Conservation (phyloP, 1,140 invertebrate species). For the Solenopsis invicta region DNA sequence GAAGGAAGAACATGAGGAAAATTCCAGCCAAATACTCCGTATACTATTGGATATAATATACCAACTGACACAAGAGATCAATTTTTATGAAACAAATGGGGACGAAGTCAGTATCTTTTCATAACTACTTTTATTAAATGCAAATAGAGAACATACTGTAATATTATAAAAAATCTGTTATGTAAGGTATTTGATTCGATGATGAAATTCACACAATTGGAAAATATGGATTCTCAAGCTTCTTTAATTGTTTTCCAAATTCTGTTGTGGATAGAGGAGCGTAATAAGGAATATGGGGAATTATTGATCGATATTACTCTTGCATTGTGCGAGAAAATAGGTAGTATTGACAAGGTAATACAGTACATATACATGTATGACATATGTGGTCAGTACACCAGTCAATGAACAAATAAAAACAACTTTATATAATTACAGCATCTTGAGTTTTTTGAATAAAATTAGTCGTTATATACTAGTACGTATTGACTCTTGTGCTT, state of each 20-base stretch:
- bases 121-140: slow-evolving; percentile 32
- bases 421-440: too few species aligned
- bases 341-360: slow-evolving; percentile 82
- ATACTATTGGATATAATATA: slow-evolving; percentile 84
- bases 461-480: too few species aligned
- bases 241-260: slow-evolving; percentile 78
- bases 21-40: slow-evolving; percentile 81
- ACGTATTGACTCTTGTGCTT: too few species aligned
- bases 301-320: slow-evolving; percentile 83
- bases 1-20: slow-evolving; percentile 77
- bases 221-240: slow-evolving; percentile 75
- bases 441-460: too few species aligned
- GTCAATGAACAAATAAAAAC: too few species aligned
- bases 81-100: slow-evolving; percentile 76
- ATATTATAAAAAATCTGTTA: slow-evolving; percentile 42
- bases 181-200: slow-evolving; percentile 84
- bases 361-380: not conserved
- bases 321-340: slow-evolving; percentile 82
- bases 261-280: slow-evolving; percentile 81
- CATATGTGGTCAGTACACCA: too few species aligned
- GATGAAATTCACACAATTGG: slow-evolving; percentile 79
- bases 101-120: slow-evolving; percentile 69
- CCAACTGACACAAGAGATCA: slow-evolving; percentile 82
- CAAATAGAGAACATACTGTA: not conserved
- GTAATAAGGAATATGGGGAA: slow-evolving; percentile 76